phyloP scores from a whole-genome alignment of 1,140 invertebrate genomes.

The Heterodera carotae region DNA sequence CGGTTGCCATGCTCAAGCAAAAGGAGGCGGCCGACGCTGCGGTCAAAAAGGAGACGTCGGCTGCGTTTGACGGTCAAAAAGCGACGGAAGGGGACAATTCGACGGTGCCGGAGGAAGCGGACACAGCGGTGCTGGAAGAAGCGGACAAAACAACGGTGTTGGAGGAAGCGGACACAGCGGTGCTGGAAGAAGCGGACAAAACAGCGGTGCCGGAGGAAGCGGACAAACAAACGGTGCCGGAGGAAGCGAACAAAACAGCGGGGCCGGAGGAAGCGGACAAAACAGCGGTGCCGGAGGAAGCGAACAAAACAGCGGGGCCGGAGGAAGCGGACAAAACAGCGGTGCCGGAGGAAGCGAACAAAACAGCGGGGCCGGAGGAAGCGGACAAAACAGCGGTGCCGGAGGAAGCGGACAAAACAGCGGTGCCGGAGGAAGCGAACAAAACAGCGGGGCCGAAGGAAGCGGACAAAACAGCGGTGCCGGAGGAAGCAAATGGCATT shows the following conservation, averaged over 20 bases:
- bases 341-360: background rate
- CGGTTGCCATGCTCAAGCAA: slow-evolving; percentile 9
- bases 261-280: no score
- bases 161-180: background rate
- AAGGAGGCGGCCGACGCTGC: slow-evolving; percentile 7
- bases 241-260: no score
- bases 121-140: background rate
- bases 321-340: slow-evolving; percentile 3
- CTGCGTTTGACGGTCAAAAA: no score
- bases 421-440: background rate
- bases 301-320: slow-evolving; percentile 9
- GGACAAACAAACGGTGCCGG: no score
- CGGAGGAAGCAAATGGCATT: background rate
- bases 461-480: background rate
- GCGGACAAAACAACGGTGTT: background rate
- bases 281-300: no score
- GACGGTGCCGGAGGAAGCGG: slow-evolving; percentile 65
- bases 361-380: slow-evolving; percentile 13
- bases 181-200: background rate
- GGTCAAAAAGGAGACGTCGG: slow-evolving; percentile 2
- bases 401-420: slow-evolving; percentile 64
- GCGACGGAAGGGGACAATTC: slow-evolving; percentile 19
- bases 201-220: no score
- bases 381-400: slow-evolving; percentile 8
- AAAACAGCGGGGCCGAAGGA: background rate